Evolutionary conservation across 2,888 invertebrate genomes (phyloP).

Genomic region (Epicampocera succincta): DNA sequence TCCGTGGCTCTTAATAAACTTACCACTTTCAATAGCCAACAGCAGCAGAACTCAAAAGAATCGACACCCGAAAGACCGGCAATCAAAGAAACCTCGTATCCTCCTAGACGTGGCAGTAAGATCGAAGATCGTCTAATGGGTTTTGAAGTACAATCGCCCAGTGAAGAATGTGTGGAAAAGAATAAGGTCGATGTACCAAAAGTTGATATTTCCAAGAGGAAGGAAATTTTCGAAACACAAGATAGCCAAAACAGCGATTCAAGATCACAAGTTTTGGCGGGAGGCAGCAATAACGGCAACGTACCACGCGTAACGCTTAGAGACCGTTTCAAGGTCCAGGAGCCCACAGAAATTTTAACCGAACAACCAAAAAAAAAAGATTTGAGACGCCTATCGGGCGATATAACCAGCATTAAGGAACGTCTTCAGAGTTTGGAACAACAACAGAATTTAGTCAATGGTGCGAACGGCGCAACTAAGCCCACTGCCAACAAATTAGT

Average conservation of each 20-base stretch:
- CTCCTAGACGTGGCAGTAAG: slow-evolving; percentile 82
- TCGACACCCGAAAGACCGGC: slow-evolving; percentile 65
- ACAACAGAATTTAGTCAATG: slow-evolving; percentile 79
- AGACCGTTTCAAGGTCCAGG: slow-evolving; percentile 73
- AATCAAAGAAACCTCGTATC: slow-evolving; percentile 82
- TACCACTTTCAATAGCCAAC: slow-evolving; percentile 79
- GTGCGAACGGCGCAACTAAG: slow-evolving; percentile 71
- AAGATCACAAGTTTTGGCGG: slow-evolving; percentile 51
- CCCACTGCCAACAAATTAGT: slow-evolving; percentile 73
- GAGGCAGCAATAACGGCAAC: slow-evolving; percentile 27
- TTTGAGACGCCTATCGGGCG: slow-evolving; percentile 83
- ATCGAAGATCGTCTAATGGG: slow-evolving; percentile 85
- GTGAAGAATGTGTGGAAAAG: slow-evolving; percentile 80
- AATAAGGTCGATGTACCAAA: slow-evolving; percentile 86
- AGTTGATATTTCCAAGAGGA: slow-evolving; percentile 90
- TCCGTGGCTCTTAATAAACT: slow-evolving; percentile 54
- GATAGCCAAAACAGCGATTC: slow-evolving; percentile 40
- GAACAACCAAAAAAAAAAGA: slow-evolving; percentile 76
- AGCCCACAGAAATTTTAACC: slow-evolving; percentile 58
- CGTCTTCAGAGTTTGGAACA: slow-evolving; percentile 85
- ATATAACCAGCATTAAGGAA: slow-evolving; percentile 85
- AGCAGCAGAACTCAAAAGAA: slow-evolving; percentile 82
- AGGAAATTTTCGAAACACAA: slow-evolving; percentile 89
- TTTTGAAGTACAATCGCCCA: slow-evolving; percentile 82
- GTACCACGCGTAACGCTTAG: slow-evolving; percentile 74